Conservation (phyloP, 2,888 invertebrate genomes). For the Eumerus sabulonum region DNA sequence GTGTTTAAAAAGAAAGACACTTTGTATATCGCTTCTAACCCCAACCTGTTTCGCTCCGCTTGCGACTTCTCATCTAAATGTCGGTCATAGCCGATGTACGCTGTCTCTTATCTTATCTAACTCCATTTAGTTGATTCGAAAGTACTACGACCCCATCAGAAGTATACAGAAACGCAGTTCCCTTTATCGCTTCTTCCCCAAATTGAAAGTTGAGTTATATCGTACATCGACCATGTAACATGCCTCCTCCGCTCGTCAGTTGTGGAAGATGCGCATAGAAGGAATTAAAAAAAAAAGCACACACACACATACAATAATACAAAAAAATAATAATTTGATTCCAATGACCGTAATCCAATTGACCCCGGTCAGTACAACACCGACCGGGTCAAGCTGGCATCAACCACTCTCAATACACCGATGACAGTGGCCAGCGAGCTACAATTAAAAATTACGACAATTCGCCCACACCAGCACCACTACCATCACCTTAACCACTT, state of each 20-base stretch:
- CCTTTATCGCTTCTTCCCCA: constrained; percentile 37
- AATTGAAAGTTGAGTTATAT: constrained; percentile 60
- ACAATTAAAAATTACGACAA: constrained; percentile 20
- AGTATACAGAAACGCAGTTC: constrained; percentile 23
- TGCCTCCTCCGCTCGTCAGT: constrained; percentile 14
- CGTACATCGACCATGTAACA: constrained; percentile 10
- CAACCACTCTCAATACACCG: constrained; percentile 16
- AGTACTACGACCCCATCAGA: constrained; percentile 44
- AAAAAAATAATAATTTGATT: constrained; percentile 7
- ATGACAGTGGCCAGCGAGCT: constrained; percentile 7
- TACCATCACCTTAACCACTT: background rate
- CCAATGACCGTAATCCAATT: constrained; percentile 39
- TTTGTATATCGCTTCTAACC: too few relatives aligned
- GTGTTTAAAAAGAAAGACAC: too few relatives aligned
- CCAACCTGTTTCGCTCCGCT: too few relatives aligned
- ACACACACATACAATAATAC: background rate
- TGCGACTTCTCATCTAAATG: too few relatives aligned
- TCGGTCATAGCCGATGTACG: too few relatives aligned
- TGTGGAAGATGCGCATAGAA: constrained; percentile 14
- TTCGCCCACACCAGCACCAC: constrained; percentile 29
- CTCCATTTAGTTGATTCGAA: constrained; percentile 53
- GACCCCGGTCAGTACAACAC: constrained; percentile 39
- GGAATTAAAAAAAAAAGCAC: background rate
- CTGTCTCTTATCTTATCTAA: constrained; percentile 35
- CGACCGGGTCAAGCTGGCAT: constrained; percentile 32